Percentiles rank a stretch among this genome's conserved stretches.
These are phyloP conservation scores for Brachycybe producta DNA, from an alignment of 2,888 invertebrate species.

Conservation along the genomic window DNA sequence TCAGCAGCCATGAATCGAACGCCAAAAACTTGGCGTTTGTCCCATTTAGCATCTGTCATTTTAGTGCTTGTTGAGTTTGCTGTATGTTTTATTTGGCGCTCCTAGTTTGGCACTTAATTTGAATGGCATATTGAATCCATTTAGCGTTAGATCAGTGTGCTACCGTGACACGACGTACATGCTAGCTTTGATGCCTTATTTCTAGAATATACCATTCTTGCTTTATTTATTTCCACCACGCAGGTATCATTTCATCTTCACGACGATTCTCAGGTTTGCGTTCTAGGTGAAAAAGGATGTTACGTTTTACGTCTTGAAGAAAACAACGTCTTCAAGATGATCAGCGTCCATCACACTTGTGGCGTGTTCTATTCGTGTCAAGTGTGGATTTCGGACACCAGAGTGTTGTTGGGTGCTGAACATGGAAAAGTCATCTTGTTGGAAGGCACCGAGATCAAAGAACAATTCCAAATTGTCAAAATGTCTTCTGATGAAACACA, in stretches of 20 bases:
- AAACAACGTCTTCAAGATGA: slow-evolving; percentile 66
- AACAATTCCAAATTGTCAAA: slow-evolving; percentile 46
- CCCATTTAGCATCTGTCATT: too few species aligned
- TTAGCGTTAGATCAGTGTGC: too few species aligned
- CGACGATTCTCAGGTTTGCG: slow-evolving; percentile 14
- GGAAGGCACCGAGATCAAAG: slow-evolving; percentile 70
- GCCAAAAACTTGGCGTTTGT: too few species aligned
- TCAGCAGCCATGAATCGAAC: too few species aligned
- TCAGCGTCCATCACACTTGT: slow-evolving; percentile 71
- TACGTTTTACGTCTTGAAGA: slow-evolving; percentile 62
- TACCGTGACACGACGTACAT: too few species aligned
- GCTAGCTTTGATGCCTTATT: too few species aligned
- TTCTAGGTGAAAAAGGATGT: slow-evolving; percentile 41
- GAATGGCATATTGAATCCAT: too few species aligned
- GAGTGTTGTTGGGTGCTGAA: slow-evolving; percentile 66
- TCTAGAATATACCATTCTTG: not conserved
- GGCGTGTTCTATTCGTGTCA: slow-evolving; percentile 57
- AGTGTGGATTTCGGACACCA: slow-evolving; percentile 69
- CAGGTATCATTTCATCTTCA: slow-evolving; percentile 21
- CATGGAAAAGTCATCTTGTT: slow-evolving; percentile 62
- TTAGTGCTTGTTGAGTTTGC: too few species aligned
- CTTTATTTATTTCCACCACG: not conserved
- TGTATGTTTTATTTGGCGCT: too few species aligned
- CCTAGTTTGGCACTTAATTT: too few species aligned
- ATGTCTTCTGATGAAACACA: slow-evolving; percentile 38